Percentiles rank a stretch among this genome's conserved stretches.
Conservation (phyloP, 2,113 vertebrate genomes). For the Eclectus roratus region DNA sequence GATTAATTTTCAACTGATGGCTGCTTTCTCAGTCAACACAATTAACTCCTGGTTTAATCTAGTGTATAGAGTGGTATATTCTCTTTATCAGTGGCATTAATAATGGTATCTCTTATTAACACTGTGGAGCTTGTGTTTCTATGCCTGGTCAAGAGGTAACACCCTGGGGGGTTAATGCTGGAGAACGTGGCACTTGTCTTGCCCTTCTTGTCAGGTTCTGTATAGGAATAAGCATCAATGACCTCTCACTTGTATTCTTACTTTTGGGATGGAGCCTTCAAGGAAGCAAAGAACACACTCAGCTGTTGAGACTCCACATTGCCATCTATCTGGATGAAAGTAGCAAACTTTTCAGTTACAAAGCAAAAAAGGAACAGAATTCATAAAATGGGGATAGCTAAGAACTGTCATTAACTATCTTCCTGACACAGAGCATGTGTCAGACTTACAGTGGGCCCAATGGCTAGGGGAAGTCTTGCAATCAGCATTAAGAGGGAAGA, state of each 20-base stretch:
- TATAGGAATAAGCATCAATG: not conserved
- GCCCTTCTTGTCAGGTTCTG: not conserved
- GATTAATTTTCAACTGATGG: not conserved
- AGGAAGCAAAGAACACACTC: not conserved
- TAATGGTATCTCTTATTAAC: not conserved
- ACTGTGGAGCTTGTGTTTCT: not conserved
- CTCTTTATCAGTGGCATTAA: not conserved
- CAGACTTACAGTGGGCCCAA: not conserved
- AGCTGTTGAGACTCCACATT: not conserved
- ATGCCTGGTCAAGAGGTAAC: not conserved
- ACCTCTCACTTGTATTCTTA: not conserved
- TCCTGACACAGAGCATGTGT: not conserved
- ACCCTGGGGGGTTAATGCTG: not conserved
- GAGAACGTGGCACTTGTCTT: not conserved
- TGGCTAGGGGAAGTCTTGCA: not conserved
- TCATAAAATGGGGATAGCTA: not conserved
- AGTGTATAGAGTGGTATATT: not conserved
- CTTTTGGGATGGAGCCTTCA: not conserved
- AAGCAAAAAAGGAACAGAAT: not conserved
- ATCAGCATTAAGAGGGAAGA: not conserved
- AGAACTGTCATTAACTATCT: not conserved
- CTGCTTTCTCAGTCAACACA: not conserved
- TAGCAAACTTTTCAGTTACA: not conserved
- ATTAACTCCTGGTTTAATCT: not conserved
- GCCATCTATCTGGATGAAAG: not conserved